Percentiles rank a stretch among this genome's conserved stretches.
Evolutionary conservation across 2,797 vertebrate genomes (phyloP).

Genomic region (Capromys pilorides): DNA sequence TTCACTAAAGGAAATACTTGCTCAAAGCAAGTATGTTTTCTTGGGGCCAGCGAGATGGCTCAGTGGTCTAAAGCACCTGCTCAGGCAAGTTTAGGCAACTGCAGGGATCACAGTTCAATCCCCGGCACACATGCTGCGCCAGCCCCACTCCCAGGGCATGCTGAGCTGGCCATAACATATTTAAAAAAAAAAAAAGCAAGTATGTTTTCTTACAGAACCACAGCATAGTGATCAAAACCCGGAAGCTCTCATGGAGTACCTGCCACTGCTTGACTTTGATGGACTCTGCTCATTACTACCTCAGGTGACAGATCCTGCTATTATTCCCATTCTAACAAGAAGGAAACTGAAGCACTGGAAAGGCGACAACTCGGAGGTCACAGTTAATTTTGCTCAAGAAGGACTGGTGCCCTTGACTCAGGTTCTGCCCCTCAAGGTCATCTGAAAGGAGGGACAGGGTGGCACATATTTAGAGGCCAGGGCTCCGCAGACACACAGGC

Average conservation of each 20-base stretch:
- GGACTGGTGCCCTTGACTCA: not conserved
- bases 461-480: not conserved
- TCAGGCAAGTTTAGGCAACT: too few species aligned
- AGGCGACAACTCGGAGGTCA: not conserved
- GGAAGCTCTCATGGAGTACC: not conserved
- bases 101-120: too few species aligned
- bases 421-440: not conserved
- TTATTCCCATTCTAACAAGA: not conserved
- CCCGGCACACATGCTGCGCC: too few species aligned
- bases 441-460: not conserved
- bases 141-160: too few species aligned
- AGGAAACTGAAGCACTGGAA: not conserved
- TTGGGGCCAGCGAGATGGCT: too few species aligned
- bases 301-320: not conserved
- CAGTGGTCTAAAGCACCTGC: too few species aligned
- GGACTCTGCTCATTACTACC: not conserved
- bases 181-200: not conserved
- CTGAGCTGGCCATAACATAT: too few species aligned
- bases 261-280: not conserved
- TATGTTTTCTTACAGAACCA: not conserved
- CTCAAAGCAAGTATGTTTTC: conserved; percentile 12
- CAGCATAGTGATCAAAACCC: not conserved
- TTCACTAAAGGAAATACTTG: not conserved
- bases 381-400: not conserved
- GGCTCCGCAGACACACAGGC: not conserved